Evolutionary conservation across 1,140 invertebrate genomes (phyloP), one percentile per base, ranked within the genome.

Genomic region (Kradibia gibbosae): DNA sequence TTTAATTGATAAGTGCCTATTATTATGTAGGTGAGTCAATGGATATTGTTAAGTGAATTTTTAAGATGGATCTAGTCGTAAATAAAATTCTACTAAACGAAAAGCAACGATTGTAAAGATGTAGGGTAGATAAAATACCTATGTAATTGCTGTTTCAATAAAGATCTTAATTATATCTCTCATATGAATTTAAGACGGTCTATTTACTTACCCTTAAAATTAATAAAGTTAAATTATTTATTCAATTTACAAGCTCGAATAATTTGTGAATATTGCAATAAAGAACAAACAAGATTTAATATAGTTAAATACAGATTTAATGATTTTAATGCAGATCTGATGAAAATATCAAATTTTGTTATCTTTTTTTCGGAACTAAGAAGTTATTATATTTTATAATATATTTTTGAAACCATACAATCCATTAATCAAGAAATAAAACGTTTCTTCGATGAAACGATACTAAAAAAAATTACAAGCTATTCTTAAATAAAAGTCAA

Each of bases 311-410:
- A 17, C 62, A 36, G 17, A 17, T 65, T 65, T 36, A 65, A 65
- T 20, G 34, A 4, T 65, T 17, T 34, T 34, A 62, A 62, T 15
- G 28, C 60, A 34, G 62, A 65, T 36, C 31, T 15, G 62, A 65
- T 65, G 62, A 65, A 65, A 65, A 65, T 65, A 65, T 65, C 20
- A 20, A 36, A 5, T 65, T 65, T 65, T 36, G 22, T 20, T 65
- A 53, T 20, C 50, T 53, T 53, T 22, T 53, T 7, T 7, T n/a
- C n/a, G n/a, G n/a, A n/a, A n/a, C n/a, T n/a, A n/a, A n/a, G n/a
- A n/a, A n/a, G n/a, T n/a, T n/a, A n/a, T n/a, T n/a, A n/a, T n/a
- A n/a, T n/a, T n/a, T n/a, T n/a, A n/a, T n/a, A n/a, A n/a, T n/a
- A n/a, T n/a, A n/a, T n/a, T n/a, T n/a, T n/a, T n/a, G n/a, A n/a